Percentiles rank a stretch among this genome's conserved stretches.
phyloP scores from a whole-genome alignment of 2,797 vertebrate species.

The Tokudaia tokunoshimensis region DNA sequence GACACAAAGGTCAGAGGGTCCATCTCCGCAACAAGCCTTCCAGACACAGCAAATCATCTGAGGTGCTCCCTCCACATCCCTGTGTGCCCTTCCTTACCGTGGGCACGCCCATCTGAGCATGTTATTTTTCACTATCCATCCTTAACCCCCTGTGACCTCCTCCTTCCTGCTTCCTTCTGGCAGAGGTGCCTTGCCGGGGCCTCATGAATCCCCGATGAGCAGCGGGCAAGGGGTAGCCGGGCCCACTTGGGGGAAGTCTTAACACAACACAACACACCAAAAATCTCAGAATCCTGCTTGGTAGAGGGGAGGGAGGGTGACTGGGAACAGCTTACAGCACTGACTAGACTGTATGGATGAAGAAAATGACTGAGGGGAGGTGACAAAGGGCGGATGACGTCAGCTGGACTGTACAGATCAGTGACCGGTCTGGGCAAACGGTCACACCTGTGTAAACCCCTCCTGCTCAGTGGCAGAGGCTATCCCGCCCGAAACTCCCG shows the following conservation, averaged over 20 bases:
- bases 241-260: neutral
- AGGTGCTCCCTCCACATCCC: neutral
- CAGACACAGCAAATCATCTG: neutral
- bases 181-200: neutral
- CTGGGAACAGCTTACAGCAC: neutral
- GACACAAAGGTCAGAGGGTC: neutral
- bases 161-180: neutral
- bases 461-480: neutral
- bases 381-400: neutral
- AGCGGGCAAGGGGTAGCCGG: neutral
- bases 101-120: neutral
- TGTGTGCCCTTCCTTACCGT: neutral
- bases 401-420: neutral
- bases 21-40: neutral
- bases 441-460: conserved; percentile 29
- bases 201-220: neutral
- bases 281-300: neutral
- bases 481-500: neutral
- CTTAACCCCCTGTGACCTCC: neutral
- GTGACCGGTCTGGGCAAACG: accelerated
- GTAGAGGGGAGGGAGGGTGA: neutral
- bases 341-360: conserved; percentile 16
- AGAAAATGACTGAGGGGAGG: neutral
- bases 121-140: neutral
- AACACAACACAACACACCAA: neutral